These are phyloP conservation scores for Romanogobio albipinnatus DNA, from an alignment of 2,113 vertebrate genomes.

Conservation along the genomic window DNA sequence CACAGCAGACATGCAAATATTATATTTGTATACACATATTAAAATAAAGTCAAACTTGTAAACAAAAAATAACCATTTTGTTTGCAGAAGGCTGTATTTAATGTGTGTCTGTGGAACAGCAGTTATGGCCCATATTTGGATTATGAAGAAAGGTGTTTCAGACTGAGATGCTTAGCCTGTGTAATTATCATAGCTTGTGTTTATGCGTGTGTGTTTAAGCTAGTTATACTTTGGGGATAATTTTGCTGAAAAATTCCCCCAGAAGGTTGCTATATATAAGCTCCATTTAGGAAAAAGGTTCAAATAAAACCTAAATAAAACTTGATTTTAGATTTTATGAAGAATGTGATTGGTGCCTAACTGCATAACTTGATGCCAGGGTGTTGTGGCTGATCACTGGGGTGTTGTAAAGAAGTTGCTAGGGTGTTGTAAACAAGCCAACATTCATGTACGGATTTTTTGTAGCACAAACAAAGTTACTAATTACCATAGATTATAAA, in stretches of 20 bases:
- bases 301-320: neutral
- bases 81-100: slow-evolving; percentile 16
- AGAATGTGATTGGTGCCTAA: neutral
- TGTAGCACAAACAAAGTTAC: neutral
- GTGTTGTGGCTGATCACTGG: neutral
- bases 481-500: neutral
- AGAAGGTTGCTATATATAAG: neutral
- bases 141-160: slow-evolving; percentile 26
- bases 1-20: slow-evolving; percentile 28
- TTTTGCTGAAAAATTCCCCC: neutral
- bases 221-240: slow-evolving; percentile 6
- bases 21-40: neutral
- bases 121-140: neutral
- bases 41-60: slow-evolving; percentile 13
- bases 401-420: neutral
- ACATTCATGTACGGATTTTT: neutral
- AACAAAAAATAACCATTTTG: neutral
- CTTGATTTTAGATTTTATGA: neutral
- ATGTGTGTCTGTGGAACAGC: neutral
- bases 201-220: neutral
- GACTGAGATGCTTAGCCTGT: neutral
- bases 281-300: neutral
- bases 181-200: slow-evolving; percentile 33
- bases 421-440: neutral
- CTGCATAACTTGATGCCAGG: neutral